Conservation (phyloP, 2,797 vertebrate genomes). For the Lagocephalus sceleratus region DNA sequence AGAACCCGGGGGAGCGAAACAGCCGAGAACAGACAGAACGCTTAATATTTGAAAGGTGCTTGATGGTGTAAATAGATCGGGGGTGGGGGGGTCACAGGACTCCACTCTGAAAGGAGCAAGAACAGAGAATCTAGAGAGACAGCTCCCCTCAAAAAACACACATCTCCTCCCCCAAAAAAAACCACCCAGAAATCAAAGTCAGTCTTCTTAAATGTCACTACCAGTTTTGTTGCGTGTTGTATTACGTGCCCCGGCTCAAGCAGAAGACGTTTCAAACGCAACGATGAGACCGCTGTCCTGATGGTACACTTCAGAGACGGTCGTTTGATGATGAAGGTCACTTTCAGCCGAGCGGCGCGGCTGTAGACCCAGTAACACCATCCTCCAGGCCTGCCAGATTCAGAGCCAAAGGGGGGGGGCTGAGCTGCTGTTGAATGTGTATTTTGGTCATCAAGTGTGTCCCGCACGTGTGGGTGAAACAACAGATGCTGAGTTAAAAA, state of each 20-base stretch:
- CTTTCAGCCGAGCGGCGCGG: slow-evolving; percentile 50
- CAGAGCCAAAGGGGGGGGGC: slow-evolving; percentile 8
- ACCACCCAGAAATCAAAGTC: slow-evolving; percentile 7
- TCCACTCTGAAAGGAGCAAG: slow-evolving; percentile 38
- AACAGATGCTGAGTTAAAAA: slow-evolving; percentile 22
- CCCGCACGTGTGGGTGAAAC: slow-evolving; percentile 21
- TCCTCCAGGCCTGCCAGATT: slow-evolving; percentile 24
- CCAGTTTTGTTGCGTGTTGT: slow-evolving; percentile 16
- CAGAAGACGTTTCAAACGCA: slow-evolving; percentile 48
- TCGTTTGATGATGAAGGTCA: slow-evolving; percentile 56
- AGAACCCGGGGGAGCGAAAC: not conserved
- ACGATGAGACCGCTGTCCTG: slow-evolving; percentile 18
- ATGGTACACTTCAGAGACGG: slow-evolving; percentile 20
- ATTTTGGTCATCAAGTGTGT: not conserved
- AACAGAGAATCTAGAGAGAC: slow-evolving; percentile 29
- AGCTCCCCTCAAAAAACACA: slow-evolving; percentile 13
- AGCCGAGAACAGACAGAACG: slow-evolving; percentile 3
- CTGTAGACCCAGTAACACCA: slow-evolving; percentile 34
- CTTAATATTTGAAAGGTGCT: slow-evolving; percentile 20
- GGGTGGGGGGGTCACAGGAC: slow-evolving; percentile 46
- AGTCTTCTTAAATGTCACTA: slow-evolving; percentile 26
- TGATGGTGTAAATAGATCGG: slow-evolving; percentile 36
- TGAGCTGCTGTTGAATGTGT: slow-evolving; percentile 13
- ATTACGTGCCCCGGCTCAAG: slow-evolving; percentile 15
- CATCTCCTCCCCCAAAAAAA: slow-evolving; percentile 11